Evolutionary conservation across 1,140 invertebrate genomes (phyloP), one percentile per base, ranked within the genome.

Genomic region (Apis laboriosa): DNA sequence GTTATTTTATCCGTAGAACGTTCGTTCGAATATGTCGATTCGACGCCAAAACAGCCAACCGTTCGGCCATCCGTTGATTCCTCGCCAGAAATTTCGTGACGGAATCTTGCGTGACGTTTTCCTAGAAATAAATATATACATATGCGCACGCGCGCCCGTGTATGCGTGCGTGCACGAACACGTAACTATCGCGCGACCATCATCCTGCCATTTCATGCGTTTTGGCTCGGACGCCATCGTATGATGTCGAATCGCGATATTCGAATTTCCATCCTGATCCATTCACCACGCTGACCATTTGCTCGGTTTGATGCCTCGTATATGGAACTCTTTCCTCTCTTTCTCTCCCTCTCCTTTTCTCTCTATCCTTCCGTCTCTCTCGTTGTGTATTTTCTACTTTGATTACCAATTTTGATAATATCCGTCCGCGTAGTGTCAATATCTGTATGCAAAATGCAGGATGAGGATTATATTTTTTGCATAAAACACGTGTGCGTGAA

Each of bases 41-140:
- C 81, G 15, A 5, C n/a, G 80, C 61, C 72, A 81, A 24, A 81
- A n/a, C 28, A 64, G 53, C 66, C 55, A 17, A 43, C 34, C 34
- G 34, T 85, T 15, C 49, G 34, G 4, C 34, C 34, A 34, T 34
- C 34, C 61, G 67, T 80, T 84, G 86, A 88, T 24, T 21, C 68
- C 51, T 21, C 74, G 85, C 85, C 86, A 88, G 87, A 81, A 88
- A 85, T 73, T 68, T 77, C 67, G 61, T 87, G 76, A 85, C 78
- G 75, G 75, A 63, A 51, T 76, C 83, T 74, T 72, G 67, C 24
- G 58, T 79, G 83, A 88, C 83, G 86, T 85, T 73, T 76, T 76
- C 66, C 70, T 66, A 15, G 74, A 63, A 79, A 80, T 79, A 87
- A 87, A 88, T 82, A 85, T 49, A 58, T 28, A 43, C 15, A 12